Base-by-base conservation (phyloP, 2,888 invertebrate species). In the Lysandra coridon region DNA sequence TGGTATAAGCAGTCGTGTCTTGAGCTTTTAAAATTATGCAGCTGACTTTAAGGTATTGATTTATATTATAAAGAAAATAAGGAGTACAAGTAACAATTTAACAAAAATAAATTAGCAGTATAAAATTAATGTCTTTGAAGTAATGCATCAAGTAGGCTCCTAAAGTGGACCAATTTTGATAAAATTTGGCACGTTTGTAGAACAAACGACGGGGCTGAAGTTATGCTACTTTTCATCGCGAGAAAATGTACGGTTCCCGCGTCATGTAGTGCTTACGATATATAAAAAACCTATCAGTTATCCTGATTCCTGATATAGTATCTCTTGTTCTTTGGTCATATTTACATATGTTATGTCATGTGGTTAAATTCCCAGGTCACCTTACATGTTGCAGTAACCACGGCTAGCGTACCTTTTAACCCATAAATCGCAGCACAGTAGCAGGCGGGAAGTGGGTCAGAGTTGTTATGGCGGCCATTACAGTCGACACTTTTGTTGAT, bases 381-480 rank as follows among this genome's bases (percentile, higher is more conserved):
- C 57, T 1, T 17, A 57, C 17, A 57, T 4, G 5, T 57, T 57
- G 17, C 57, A 57, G 17, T 1, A 1, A 57, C 57, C 57, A 17
- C 1, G 57, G 17, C 17, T 49, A 49, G 49, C 49, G 57, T 17
- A 57, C 57, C 17, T 57, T 57, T 64, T 64, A 23, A 64, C 62
- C 23, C 62, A 64, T 64, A 64, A 64, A 10, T 64, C 62, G 62
- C 2, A 23, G 23, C 62, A 30, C 62, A 64, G 10, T n/a, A 64
- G n/a, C 60, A 60, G 60, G n/a, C 62, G 62, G 4, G 62, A 64
- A 64, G 62, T 64, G 23, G 62, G 62, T 23, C 62, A 64, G 62
- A 30, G 23, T 64, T 64, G 62, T 64, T 64, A 64, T 23, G 23
- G 30, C 62, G 1, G 23, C 30, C 62, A 64, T 64, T 23, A 64